Conservation (phyloP, 2,888 invertebrate species). For the Pecten maximus region DNA sequence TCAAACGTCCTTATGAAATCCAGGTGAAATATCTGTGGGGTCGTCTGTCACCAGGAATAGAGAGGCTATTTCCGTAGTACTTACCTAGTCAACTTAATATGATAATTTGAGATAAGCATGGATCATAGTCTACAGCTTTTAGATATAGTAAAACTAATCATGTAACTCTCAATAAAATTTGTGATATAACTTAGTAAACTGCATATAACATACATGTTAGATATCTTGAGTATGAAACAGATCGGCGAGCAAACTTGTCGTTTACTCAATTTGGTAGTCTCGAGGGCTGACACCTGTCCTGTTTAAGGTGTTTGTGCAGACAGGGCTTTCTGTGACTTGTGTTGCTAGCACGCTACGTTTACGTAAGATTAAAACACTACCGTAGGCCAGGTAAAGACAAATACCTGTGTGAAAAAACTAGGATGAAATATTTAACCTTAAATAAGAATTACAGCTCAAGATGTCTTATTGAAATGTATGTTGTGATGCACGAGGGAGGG, state of each 20-base stretch:
- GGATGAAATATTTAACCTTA: background rate
- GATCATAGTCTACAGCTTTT: too few relatives aligned
- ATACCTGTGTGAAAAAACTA: background rate
- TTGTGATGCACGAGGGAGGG: too few relatives aligned
- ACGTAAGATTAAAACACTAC: background rate
- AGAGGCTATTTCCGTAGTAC: background rate
- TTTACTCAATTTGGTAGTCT: background rate
- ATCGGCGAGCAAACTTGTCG: background rate
- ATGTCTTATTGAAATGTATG: too few relatives aligned
- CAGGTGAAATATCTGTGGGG: background rate
- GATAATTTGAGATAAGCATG: too few relatives aligned
- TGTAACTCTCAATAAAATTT: too few relatives aligned
- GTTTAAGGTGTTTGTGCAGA: background rate
- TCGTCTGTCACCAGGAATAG: background rate
- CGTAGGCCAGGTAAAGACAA: background rate
- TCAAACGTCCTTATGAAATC: conserved; percentile 16
- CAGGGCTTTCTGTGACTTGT: background rate
- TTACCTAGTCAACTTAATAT: background rate
- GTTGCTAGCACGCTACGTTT: background rate
- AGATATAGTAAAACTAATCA: too few relatives aligned
- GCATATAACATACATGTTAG: too few relatives aligned
- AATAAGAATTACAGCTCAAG: too few relatives aligned
- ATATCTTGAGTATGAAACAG: too few relatives aligned
- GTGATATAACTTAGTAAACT: too few relatives aligned
- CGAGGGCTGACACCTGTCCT: background rate